These are phyloP conservation scores for Drosophila takahashii DNA, from an alignment of 1,140 invertebrate genomes.

Conservation along the genomic window DNA sequence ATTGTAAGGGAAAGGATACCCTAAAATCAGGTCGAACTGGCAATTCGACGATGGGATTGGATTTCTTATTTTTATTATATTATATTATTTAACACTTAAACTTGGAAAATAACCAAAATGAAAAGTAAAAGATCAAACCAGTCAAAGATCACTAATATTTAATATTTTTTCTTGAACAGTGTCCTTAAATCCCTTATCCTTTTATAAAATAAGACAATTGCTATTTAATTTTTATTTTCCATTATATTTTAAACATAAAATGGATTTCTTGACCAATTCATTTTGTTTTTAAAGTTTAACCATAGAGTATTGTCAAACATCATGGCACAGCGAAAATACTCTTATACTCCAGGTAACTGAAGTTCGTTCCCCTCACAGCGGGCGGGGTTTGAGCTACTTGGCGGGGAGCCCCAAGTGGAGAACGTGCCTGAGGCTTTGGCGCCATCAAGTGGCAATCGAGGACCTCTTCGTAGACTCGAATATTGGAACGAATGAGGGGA, in stretches of 20 bases:
- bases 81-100: no score
- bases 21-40: not conserved
- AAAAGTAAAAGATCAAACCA: no score
- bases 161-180: no score
- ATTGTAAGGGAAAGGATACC: not conserved
- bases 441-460: constrained; percentile 58
- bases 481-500: constrained; percentile 27
- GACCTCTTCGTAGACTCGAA: constrained; percentile 10
- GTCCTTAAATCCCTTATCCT: no score
- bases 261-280: no score
- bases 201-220: no score
- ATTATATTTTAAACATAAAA: no score
- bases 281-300: no score
- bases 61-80: not conserved
- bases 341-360: constrained; percentile 9
- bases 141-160: no score
- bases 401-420: constrained; percentile 42
- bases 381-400: constrained; percentile 41
- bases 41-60: no score
- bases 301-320: not conserved
- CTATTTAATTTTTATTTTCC: no score
- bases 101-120: no score
- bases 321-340: not conserved
- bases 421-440: constrained; percentile 56
- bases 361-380: constrained; percentile 24